Percentiles rank a stretch among this genome's conserved stretches.
Evolutionary conservation across 1,140 invertebrate genomes (phyloP).

Genomic region (Drosophila biarmipes): DNA sequence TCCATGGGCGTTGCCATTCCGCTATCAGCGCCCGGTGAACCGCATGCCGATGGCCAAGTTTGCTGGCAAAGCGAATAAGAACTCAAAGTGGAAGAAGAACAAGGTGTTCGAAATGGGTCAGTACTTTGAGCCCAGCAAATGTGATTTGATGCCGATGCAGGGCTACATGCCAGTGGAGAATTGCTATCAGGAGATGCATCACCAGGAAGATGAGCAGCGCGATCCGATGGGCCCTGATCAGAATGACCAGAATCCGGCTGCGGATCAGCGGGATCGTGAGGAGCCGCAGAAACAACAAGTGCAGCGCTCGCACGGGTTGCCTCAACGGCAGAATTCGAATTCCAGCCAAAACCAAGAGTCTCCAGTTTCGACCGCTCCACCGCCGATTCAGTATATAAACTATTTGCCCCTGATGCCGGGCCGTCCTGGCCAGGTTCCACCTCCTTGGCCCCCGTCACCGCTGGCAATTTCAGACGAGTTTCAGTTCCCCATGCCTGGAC

Average conservation of each 20-base stretch:
- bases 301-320: constrained; percentile 11
- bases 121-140: constrained; percentile 52
- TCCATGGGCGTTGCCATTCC: constrained; percentile 87
- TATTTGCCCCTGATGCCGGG: constrained; percentile 39
- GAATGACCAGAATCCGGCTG: constrained; percentile 4
- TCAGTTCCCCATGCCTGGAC: constrained; percentile 15
- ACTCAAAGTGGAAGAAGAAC: constrained; percentile 48
- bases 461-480: constrained; percentile 41
- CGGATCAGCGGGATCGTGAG: constrained; percentile 10
- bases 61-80: constrained; percentile 33
- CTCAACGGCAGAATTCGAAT: constrained; percentile 3
- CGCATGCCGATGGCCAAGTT: constrained; percentile 44
- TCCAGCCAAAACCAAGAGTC: constrained; percentile 2
- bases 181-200: constrained; percentile 23
- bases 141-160: constrained; percentile 42
- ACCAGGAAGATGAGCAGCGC: constrained; percentile 1
- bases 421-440: constrained; percentile 3
- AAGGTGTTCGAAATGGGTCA: constrained; percentile 53
- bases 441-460: constrained; percentile 35
- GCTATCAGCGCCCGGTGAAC: constrained; percentile 76
- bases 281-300: constrained; percentile 20
- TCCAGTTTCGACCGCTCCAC: not conserved
- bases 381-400: constrained; percentile 38
- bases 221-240: not conserved
- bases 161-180: constrained; percentile 58